A percentile compares a stretch with the other conserved stretches of the same genome.
phyloP scores from a whole-genome alignment of 1,140 invertebrate species.

The Zaprionus capensis region DNA sequence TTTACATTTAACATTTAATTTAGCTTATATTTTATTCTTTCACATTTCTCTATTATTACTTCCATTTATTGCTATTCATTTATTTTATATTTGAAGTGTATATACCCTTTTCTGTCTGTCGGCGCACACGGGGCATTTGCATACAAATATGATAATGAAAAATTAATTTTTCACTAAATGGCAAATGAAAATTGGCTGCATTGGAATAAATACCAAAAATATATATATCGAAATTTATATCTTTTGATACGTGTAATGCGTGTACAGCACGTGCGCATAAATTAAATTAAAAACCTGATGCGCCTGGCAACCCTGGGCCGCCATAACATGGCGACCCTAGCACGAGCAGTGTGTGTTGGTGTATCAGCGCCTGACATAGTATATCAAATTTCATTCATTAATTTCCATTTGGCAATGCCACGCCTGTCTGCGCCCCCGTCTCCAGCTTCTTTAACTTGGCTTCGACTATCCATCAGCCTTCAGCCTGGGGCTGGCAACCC shows the following conservation, averaged over 20 bases:
- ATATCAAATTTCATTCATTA: constrained; percentile 83
- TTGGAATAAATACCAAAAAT: constrained; percentile 14
- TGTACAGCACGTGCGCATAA: constrained; percentile 48
- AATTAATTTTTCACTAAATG: constrained; percentile 59
- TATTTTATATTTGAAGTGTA: background rate
- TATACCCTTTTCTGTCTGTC: background rate
- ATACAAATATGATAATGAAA: constrained; percentile 28
- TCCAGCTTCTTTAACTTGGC: background rate
- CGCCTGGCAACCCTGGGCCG: constrained; percentile 31
- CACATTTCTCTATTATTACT: background rate
- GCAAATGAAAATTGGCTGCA: constrained; percentile 60
- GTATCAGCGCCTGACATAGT: constrained; percentile 55
- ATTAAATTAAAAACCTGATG: constrained; percentile 54
- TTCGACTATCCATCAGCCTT: constrained; percentile 43
- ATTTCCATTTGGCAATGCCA: constrained; percentile 81
- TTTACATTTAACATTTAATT: background rate
- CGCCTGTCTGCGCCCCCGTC: constrained; percentile 25
- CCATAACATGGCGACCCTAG: background rate
- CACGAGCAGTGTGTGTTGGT: background rate
- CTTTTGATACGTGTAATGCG: constrained; percentile 6
- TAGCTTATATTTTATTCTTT: too few species aligned
- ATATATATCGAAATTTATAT: constrained; percentile 10
- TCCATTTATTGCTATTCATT: background rate
- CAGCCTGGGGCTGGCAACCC: constrained; percentile 26
- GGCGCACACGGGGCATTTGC: background rate